Conservation (phyloP, 2,888 invertebrate species). For the Allacma fusca region DNA sequence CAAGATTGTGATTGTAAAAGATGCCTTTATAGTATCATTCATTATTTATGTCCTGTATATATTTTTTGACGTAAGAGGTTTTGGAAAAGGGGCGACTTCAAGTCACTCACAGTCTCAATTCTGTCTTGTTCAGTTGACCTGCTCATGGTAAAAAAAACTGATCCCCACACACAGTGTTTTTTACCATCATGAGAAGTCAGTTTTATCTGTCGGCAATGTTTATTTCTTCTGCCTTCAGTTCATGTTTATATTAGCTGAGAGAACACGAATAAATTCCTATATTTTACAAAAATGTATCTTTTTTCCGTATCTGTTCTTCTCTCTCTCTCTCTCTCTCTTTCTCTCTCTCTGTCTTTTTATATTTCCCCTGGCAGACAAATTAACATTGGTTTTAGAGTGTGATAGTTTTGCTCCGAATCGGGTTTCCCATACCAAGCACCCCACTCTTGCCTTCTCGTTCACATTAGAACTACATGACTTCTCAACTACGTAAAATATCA, state of each 20-base stretch:
- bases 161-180: slow-evolving; percentile 38
- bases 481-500: slow-evolving; percentile 16
- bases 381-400: neutral
- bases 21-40: neutral
- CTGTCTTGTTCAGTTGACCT: slow-evolving; percentile 29
- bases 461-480: slow-evolving; percentile 21
- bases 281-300: slow-evolving; percentile 40
- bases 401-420: slow-evolving; percentile 32
- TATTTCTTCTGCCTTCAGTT: slow-evolving; percentile 44
- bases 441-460: neutral
- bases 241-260: slow-evolving; percentile 42
- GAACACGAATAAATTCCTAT: slow-evolving; percentile 43
- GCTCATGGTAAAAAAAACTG: slow-evolving; percentile 29
- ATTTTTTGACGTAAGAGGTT: slow-evolving; percentile 1
- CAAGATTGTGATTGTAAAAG: neutral
- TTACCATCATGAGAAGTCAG: slow-evolving; percentile 38
- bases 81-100: neutral
- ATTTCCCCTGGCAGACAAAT: slow-evolving; percentile 18
- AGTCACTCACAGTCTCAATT: slow-evolving; percentile 14
- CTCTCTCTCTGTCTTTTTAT: no score
- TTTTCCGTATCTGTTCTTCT: slow-evolving; percentile 31
- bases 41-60: neutral
- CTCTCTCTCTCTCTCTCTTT: neutral
- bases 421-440: no score
- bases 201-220: slow-evolving; percentile 47